These are phyloP conservation scores for Hypsibius dujardini DNA, from an alignment of 1,140 invertebrate species.

Conservation along the genomic window DNA sequence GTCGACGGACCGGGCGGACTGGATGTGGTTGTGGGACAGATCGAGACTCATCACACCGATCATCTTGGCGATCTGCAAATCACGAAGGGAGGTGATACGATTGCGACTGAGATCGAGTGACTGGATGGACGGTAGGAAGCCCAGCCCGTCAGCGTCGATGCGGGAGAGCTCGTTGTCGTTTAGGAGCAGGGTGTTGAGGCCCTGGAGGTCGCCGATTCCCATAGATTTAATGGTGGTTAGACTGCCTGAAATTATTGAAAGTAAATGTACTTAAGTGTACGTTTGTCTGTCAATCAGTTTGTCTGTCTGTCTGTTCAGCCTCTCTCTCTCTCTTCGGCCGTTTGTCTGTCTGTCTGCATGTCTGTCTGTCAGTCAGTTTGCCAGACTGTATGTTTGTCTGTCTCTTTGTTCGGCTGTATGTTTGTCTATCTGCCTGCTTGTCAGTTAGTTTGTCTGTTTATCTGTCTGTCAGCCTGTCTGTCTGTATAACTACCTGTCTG, in stretches of 20 bases:
- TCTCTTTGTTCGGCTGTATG: too few relatives aligned
- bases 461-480: too few relatives aligned
- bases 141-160: not conserved
- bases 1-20: not conserved
- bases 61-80: not conserved
- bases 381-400: too few relatives aligned
- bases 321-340: too few relatives aligned
- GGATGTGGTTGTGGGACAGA: constrained; percentile 1
- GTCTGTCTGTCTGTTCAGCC: too few relatives aligned
- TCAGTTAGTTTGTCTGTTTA: too few relatives aligned
- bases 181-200: not conserved
- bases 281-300: too few relatives aligned
- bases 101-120: not conserved
- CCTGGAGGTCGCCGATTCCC: not conserved
- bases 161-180: not conserved
- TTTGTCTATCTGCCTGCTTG: too few relatives aligned
- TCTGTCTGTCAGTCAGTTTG: too few relatives aligned
- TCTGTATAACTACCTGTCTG: too few relatives aligned
- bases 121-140: constrained; percentile 9
- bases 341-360: too few relatives aligned
- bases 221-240: not conserved
- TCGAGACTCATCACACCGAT: constrained; percentile 2
- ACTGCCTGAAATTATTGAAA: not conserved
- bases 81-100: not conserved
- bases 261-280: too few relatives aligned